phyloP scores from a whole-genome alignment of 2,113 vertebrate species.

The Nothobranchius furzeri region DNA sequence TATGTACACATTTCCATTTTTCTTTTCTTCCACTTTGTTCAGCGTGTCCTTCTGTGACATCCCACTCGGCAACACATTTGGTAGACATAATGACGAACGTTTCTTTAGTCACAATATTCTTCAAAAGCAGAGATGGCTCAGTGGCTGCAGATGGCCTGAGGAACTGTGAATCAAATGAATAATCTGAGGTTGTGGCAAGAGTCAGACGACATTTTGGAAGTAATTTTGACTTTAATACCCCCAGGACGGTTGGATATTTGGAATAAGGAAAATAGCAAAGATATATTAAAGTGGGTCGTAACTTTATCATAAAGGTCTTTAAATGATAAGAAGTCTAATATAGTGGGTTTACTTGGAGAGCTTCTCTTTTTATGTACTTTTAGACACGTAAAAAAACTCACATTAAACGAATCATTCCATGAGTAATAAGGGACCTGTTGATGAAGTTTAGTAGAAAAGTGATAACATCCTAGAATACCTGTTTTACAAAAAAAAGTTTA shows the following conservation, averaged over 20 bases:
- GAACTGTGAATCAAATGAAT: constrained; percentile 2
- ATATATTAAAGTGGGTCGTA: not conserved
- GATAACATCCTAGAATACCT: too few species aligned
- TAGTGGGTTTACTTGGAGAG: not conserved
- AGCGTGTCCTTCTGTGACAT: not conserved
- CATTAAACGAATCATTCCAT: not conserved
- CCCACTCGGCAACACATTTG: not conserved
- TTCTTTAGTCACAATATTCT: not conserved
- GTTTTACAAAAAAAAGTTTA: too few species aligned
- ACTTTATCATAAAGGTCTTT: not conserved
- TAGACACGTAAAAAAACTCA: not conserved
- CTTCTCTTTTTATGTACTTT: not conserved
- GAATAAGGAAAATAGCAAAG: not conserved
- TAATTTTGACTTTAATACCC: not conserved
- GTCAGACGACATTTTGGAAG: not conserved
- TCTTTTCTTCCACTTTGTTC: not conserved
- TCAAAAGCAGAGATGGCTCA: not conserved
- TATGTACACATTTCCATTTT: not conserved
- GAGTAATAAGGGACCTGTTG: too few species aligned
- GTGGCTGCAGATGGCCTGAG: not conserved
- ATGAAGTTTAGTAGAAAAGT: too few species aligned
- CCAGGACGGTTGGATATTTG: not conserved
- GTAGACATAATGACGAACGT: not conserved
- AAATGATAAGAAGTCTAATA: not conserved
- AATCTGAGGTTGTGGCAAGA: constrained; percentile 10